Base-by-base conservation (phyloP, 1,140 invertebrate genomes). In the Steinernema khuongi region DNA sequence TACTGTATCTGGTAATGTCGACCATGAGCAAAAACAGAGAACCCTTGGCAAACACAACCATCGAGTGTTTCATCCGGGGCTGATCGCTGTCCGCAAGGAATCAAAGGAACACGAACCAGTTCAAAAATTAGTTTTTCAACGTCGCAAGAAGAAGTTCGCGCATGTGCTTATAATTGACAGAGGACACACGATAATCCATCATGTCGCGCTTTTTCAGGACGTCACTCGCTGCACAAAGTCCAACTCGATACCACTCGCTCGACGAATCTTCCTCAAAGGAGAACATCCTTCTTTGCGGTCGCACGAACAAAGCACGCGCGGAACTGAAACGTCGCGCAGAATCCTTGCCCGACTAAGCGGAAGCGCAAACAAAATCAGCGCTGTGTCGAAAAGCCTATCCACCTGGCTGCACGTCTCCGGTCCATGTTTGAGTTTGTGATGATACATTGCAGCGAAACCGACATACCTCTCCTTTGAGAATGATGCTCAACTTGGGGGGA, bases 381-480 rank as follows among this genome's bases (percentile, higher is more conserved):
- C 50, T 11, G 50, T 60, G 26, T 60, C 50, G 50, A 60, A 60
- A 60, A 41, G 36, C n/a, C 7, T 11, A 11, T n/a, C 36, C 36
- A 41, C 36, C 36, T 41, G 7, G n/a, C n/a, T 7, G 36, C 36
- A 41, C 36, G 50, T 60, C 50, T 60, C 26, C 14, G 14, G 50
- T 60, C 50, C 50, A 26, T 60, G 50, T 60, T 60, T 60, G 50
- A 14, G 50, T 60, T 60, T 60, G 14, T 22, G 50, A 60, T 60
- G 50, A 60, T n/a, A n/a, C 50, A 22, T 26, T 26, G 26, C 14
- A 7, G 11, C 14, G 26, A 60, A 60, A 31, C 33, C 31, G 68
- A 32, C 73, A 44, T 30, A 74, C 73, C 33, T 74, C 68, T 11
- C 73, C 73, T 74, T 44, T 74, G 30, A 74, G 26, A 18, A 74